A percentile compares a stretch with the other conserved stretches of the same genome.
Conservation (phyloP, 2,888 invertebrate species). For the Troglohyphantes excavatus region DNA sequence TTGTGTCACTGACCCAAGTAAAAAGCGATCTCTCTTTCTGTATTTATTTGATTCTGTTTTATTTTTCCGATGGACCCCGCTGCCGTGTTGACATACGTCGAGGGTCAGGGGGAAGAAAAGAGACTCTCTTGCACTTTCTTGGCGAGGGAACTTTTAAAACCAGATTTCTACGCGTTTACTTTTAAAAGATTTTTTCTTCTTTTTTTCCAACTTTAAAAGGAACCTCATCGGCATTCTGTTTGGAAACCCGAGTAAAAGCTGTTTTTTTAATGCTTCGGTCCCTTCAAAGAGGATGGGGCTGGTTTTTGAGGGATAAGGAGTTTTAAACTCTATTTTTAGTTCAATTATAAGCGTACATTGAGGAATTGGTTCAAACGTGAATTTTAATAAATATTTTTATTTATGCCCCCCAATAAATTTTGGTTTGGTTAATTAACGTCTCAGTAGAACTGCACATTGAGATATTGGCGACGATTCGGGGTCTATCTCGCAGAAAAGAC, state of each 20-base stretch:
- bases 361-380: no score
- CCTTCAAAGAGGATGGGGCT: neutral
- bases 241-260: constrained; percentile 52
- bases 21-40: constrained; percentile 63
- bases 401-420: no score
- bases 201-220: neutral
- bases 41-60: constrained; percentile 72
- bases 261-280: constrained; percentile 56
- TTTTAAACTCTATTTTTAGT: no score
- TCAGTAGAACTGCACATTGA: no score
- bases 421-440: no score
- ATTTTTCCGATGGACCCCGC: constrained; percentile 56
- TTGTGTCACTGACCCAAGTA: constrained; percentile 71
- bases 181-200: constrained; percentile 65
- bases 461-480: no score
- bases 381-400: no score
- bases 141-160: constrained; percentile 74
- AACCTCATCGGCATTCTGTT: constrained; percentile 71
- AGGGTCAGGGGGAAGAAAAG: constrained; percentile 39
- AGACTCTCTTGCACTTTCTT: constrained; percentile 69
- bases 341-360: no score
- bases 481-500: no score
- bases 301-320: neutral
- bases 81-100: constrained; percentile 74
- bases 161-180: constrained; percentile 71